phyloP scores from a whole-genome alignment of 2,113 vertebrate genomes.

The Fregata magnificens region DNA sequence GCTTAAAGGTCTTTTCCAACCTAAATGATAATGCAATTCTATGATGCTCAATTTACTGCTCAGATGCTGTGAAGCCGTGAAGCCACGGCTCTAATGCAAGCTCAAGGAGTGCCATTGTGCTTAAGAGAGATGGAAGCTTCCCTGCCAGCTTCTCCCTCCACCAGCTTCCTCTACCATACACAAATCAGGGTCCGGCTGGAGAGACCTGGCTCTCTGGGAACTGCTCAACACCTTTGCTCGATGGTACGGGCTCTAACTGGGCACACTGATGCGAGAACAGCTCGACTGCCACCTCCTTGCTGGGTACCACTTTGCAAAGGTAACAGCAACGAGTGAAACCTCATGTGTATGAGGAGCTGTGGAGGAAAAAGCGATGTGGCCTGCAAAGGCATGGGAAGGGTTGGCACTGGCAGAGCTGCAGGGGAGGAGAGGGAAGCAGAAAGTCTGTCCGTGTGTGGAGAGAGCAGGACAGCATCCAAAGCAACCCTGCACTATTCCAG shows the following conservation, averaged over 20 bases:
- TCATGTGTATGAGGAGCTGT: fast-evolving
- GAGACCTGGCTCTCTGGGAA: neutral
- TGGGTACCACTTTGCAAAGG: neutral
- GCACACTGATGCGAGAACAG: fast-evolving
- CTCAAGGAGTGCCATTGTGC: no score
- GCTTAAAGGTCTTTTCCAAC: neutral
- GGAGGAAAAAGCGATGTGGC: neutral
- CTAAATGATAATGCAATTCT: neutral
- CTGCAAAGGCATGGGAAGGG: neutral
- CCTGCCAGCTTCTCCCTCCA: no score
- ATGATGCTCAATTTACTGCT: no score
- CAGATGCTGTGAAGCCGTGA: fast-evolving
- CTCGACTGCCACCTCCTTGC: neutral
- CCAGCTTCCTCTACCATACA: neutral
- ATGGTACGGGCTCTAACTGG: neutral
- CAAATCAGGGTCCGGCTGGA: neutral
- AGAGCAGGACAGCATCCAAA: neutral
- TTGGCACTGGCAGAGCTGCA: neutral
- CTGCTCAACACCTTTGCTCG: fast-evolving
- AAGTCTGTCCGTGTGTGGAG: neutral
- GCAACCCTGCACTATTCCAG: fast-evolving
- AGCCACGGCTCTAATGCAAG: fast-evolving
- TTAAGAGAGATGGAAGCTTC: neutral
- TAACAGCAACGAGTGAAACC: neutral
- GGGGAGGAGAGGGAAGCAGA: neutral